Conservation (phyloP, 1,140 invertebrate species). For the Drosophila pachea region DNA sequence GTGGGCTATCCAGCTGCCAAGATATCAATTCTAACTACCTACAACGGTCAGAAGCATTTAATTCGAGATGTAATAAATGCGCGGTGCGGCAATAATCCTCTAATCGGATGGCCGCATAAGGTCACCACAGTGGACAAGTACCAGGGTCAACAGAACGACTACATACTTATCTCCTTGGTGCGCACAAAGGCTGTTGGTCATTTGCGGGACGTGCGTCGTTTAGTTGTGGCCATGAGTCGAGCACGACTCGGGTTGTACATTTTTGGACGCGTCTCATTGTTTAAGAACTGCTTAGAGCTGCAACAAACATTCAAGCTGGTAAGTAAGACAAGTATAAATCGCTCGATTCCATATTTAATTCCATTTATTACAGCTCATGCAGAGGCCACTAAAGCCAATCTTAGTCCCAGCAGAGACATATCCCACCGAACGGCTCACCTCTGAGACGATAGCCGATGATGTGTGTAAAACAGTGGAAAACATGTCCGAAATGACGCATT, state of each 20-base stretch:
- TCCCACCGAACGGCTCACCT: slow-evolving; percentile 83
- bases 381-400: slow-evolving; percentile 87
- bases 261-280: slow-evolving; percentile 94
- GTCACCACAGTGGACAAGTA: slow-evolving; percentile 99
- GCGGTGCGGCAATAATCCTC: slow-evolving; percentile 95
- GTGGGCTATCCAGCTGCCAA: slow-evolving; percentile 98
- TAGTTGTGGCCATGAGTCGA: slow-evolving; percentile 98
- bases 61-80: slow-evolving; percentile 97
- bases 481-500: slow-evolving; percentile 95
- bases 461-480: slow-evolving; percentile 83
- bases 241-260: slow-evolving; percentile 98
- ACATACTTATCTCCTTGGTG: slow-evolving; percentile 97
- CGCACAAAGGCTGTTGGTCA: slow-evolving; percentile 98
- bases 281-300: slow-evolving; percentile 98
- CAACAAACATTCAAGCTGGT: slow-evolving; percentile 96
- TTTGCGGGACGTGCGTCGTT: slow-evolving; percentile 95
- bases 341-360: not conserved
- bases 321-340: slow-evolving; percentile 37
- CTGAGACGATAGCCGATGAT: slow-evolving; percentile 39
- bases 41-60: slow-evolving; percentile 99
- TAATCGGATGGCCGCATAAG: slow-evolving; percentile 97
- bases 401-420: slow-evolving; percentile 88
- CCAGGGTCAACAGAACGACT: slow-evolving; percentile 99
- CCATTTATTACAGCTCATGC: slow-evolving; percentile 79
- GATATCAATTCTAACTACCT: slow-evolving; percentile 99